These are phyloP conservation scores for Cyphomyrmex costatus DNA, from an alignment of 1,140 invertebrate genomes.

Conservation along the genomic window DNA sequence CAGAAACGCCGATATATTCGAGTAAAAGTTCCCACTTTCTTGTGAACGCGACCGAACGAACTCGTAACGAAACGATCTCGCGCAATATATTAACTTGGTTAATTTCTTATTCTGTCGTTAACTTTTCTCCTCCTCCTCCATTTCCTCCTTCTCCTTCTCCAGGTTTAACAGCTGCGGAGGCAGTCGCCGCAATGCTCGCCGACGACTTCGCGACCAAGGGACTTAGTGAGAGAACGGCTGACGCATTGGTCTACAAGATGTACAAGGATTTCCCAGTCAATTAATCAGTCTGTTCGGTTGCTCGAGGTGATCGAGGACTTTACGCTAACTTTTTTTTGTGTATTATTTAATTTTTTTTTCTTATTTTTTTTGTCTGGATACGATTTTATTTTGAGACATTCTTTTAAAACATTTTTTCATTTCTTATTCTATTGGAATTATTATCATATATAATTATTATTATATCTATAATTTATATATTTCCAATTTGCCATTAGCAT, in stretches of 20 bases:
- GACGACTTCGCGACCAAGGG: constrained; percentile 85
- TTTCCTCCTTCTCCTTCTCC: not conserved
- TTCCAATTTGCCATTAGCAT: not conserved
- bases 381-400: no score
- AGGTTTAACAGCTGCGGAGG: constrained; percentile 85
- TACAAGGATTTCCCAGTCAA: constrained; percentile 81
- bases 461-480: not conserved
- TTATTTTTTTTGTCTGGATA: not conserved
- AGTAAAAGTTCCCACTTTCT: constrained; percentile 59
- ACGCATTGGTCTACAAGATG: constrained; percentile 84
- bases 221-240: constrained; percentile 81
- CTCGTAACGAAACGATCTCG: constrained; percentile 7
- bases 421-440: no score
- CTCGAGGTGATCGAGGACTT: not conserved
- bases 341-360: not conserved
- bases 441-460: no score
- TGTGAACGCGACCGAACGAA: constrained; percentile 9
- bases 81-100: constrained; percentile 46
- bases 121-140: constrained; percentile 67
- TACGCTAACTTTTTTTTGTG: not conserved
- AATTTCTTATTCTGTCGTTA: constrained; percentile 54
- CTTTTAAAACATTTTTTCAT: constrained; percentile 10
- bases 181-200: constrained; percentile 85
- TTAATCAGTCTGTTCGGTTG: constrained; percentile 16
- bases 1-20: not conserved